A percentile compares a stretch with the other conserved stretches of the same genome.
Evolutionary conservation across 2,888 invertebrate genomes (phyloP).

Genomic region (Drosophila phalerata): DNA sequence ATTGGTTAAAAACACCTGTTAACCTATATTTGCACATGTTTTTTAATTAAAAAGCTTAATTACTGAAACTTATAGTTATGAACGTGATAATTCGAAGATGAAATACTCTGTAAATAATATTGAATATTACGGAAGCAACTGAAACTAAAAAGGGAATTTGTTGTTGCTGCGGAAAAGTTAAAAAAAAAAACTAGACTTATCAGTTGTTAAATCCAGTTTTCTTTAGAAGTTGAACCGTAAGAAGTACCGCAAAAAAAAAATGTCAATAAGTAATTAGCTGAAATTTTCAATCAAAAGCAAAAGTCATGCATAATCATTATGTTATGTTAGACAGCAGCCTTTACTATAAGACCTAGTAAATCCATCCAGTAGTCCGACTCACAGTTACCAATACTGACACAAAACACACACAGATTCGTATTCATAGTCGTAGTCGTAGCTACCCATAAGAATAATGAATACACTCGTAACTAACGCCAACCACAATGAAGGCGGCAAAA

Average conservation of each 20-base stretch:
- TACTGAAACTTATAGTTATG: background rate
- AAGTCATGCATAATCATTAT: constrained; percentile 47
- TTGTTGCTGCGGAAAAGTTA: background rate
- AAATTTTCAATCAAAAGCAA: constrained; percentile 38
- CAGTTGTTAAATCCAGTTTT: background rate
- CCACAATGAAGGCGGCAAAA: constrained; percentile 59
- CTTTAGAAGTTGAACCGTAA: constrained; percentile 5
- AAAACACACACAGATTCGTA: background rate
- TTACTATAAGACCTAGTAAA: constrained; percentile 41
- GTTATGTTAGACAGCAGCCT: constrained; percentile 38
- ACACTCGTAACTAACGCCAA: constrained; percentile 35
- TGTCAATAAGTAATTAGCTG: constrained; percentile 36
- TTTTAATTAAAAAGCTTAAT: background rate
- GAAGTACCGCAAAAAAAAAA: constrained; percentile 27
- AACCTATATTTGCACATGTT: constrained; percentile 18
- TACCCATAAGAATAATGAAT: constrained; percentile 33
- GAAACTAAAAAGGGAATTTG: background rate
- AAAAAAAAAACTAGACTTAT: background rate
- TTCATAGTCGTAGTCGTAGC: constrained; percentile 6
- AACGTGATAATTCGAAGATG: background rate
- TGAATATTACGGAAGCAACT: background rate
- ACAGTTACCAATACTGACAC: background rate
- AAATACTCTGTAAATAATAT: constrained; percentile 6
- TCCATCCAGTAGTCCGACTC: constrained; percentile 30
- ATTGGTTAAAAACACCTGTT: constrained; percentile 16